A percentile compares a stretch with the other conserved stretches of the same genome.
These are phyloP conservation scores for Copidosoma floridanum DNA, from an alignment of 1,140 invertebrate species.

Conservation along the genomic window DNA sequence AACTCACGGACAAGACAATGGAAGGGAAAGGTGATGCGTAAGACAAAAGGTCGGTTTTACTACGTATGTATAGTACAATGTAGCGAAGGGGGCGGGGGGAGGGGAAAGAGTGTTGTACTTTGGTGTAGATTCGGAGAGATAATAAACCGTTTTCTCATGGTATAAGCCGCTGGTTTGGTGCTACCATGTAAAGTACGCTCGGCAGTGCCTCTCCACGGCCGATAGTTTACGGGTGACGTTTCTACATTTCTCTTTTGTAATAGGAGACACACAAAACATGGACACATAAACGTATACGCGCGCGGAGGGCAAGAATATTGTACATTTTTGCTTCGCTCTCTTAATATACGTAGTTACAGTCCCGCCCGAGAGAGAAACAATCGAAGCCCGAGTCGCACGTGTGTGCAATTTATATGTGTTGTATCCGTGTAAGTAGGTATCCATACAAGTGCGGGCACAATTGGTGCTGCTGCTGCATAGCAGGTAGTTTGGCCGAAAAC, in stretches of 20 bases:
- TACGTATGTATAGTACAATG: too few relatives aligned
- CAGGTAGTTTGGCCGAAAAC: conserved; percentile 11
- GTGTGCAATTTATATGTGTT: too few relatives aligned
- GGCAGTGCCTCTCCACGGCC: too few relatives aligned
- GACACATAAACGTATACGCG: too few relatives aligned
- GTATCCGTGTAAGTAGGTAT: too few relatives aligned
- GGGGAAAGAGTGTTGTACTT: conserved; percentile 12
- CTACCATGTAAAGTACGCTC: too few relatives aligned
- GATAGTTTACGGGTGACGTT: conserved; percentile 20
- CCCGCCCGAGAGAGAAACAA: conserved; percentile 5
- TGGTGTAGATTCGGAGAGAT: conserved; percentile 19
- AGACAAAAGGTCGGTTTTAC: conserved; percentile 24
- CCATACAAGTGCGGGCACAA: neutral
- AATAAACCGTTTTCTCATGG: conserved; percentile 24
- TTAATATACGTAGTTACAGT: neutral
- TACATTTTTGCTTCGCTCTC: conserved; percentile 5
- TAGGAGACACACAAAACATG: conserved; percentile 19
- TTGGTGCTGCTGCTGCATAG: neutral
- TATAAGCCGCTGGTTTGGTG: conserved; percentile 3
- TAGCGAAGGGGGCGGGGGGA: too few relatives aligned
- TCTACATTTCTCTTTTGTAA: conserved; percentile 23
- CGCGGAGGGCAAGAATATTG: neutral
- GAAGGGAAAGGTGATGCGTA: conserved; percentile 24
- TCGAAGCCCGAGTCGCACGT: conserved; percentile 17
- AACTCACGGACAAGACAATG: conserved; percentile 14